Base-by-base conservation (phyloP, 2,113 vertebrate species). In the Oreochromis aureus region DNA sequence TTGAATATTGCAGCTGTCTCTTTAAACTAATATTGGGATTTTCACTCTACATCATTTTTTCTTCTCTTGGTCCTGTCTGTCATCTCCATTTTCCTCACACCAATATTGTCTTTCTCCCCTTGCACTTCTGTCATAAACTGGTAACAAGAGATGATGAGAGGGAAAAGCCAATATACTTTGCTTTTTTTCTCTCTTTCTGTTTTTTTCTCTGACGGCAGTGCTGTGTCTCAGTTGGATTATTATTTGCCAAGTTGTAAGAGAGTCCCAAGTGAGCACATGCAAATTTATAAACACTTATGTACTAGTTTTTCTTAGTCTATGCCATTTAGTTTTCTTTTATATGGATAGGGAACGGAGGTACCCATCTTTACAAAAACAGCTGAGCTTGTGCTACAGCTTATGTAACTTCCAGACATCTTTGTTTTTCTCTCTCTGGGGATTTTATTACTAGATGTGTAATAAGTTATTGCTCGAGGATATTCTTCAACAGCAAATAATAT, bases 401-500 rank as follows among this genome's bases (percentile, higher is more conserved):
- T 92, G 85, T 89, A 94, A 94, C 89, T 85, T 81, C 5, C 54
- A 94, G 79, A 93, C 82, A 85, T 83, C 71, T 73, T 92, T 93
- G 87, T 91, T 90, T 86, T 87, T 84, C 69, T 90, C 81, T 90
- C 90, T 93, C 86, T 16, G 73, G 91, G 89, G 91, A 93, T 93
- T 91, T 87, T 92, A 85, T 91, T 89, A 87, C 90, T 86, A 59
- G 79, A 91, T 93, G 80, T 87, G 84, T 92, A 90, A 92, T 93
- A 93, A 82, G 56, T 93, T 89, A 87, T 91, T 82, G 91, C 93
- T 88, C 48, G 36, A 54, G 92, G 94, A 92, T 86, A 90, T 94
- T 90, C 91, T 92, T 94, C 66, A 94, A 94, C 66, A 87, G 86
- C 85, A 92, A 93, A 93, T 84, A 94, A 83, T 86, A 90, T 89